Conservation (phyloP, 2,888 invertebrate genomes). For the Mythimna ferrago region DNA sequence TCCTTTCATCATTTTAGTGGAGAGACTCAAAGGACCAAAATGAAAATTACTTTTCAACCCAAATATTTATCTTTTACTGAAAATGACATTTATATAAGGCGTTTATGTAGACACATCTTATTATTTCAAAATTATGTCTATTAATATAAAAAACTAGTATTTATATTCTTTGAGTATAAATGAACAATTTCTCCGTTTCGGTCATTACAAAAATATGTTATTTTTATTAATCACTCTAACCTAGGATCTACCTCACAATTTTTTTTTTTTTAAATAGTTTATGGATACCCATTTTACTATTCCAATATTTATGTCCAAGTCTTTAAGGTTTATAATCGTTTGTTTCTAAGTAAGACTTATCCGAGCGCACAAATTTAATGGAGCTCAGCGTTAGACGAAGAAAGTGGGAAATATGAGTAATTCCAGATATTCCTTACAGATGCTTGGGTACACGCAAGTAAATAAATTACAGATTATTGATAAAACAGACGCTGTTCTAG, state of each 20-base stretch:
- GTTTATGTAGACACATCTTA: too few species aligned
- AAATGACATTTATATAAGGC: background rate
- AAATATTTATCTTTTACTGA: background rate
- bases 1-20: slow-evolving; percentile 17
- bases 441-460: slow-evolving; percentile 26
- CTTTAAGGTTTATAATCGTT: slow-evolving; percentile 18
- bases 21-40: slow-evolving; percentile 17
- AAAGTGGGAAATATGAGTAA: slow-evolving; percentile 45
- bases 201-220: background rate
- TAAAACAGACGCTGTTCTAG: background rate
- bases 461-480: slow-evolving; percentile 20
- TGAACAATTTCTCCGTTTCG: background rate
- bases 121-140: too few species aligned
- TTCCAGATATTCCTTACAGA: slow-evolving; percentile 28
- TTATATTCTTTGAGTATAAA: background rate
- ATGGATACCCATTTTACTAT: slow-evolving; percentile 6
- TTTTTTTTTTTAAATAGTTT: slow-evolving; percentile 24
- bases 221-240: slow-evolving; percentile 3
- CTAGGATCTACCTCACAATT: background rate
- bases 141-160: background rate
- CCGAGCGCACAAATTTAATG: slow-evolving; percentile 61
- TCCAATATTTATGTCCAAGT: slow-evolving; percentile 2
- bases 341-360: slow-evolving; percentile 31
- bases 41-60: background rate
- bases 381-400: slow-evolving; percentile 19